Evolutionary conservation across 1,140 invertebrate genomes (phyloP), one percentile per base, ranked within the genome.

Genomic region (Pseudomyrmex dendroicus): DNA sequence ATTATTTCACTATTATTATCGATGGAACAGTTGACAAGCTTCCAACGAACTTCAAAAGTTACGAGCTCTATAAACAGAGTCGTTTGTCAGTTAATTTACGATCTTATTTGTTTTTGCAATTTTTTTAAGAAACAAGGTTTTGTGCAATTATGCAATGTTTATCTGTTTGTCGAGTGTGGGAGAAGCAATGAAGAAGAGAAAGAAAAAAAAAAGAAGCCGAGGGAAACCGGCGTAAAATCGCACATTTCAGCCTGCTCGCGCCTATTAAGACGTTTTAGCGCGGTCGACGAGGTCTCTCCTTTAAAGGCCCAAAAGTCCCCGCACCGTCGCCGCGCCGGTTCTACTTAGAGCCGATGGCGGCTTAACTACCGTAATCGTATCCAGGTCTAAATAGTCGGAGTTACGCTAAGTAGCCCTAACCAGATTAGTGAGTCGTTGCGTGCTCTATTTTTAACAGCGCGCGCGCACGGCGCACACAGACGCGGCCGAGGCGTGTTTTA

Each of bases 351-450:
- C 73, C 87, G 86, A 88, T 85, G 67, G 64, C 73, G 59, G 88
- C 87, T 83, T 87, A 89, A 90, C 85, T 80, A 83, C 91, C 90
- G 90, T 89, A 91, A 91, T 89, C 91, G 91, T 92, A 92, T 94
- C 91, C 92, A 93, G 92, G 93, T 93, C 93, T 94, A 94, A 94
- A 94, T 94, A 93, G 92, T 93, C 90, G 90, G 91, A 90, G 92
- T 91, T 92, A 91, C 93, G 93, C 93, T 94, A 94, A 94, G 91
- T 93, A 93, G 91, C 91, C 91, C 93, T 94, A 94, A 94, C 92
- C 91, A 94, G 93, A 94, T 94, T 94, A 94, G 93, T 94, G 90
- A 93, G 92, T 93, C 90, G 93, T 93, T 94, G 93, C 92, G 90
- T 92, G 93, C 92, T 94, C 93, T 94, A 94, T 94, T 94, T 94